These are phyloP conservation scores for Liparis tanakae DNA, from an alignment of 2,797 vertebrate species.

Conservation along the genomic window DNA sequence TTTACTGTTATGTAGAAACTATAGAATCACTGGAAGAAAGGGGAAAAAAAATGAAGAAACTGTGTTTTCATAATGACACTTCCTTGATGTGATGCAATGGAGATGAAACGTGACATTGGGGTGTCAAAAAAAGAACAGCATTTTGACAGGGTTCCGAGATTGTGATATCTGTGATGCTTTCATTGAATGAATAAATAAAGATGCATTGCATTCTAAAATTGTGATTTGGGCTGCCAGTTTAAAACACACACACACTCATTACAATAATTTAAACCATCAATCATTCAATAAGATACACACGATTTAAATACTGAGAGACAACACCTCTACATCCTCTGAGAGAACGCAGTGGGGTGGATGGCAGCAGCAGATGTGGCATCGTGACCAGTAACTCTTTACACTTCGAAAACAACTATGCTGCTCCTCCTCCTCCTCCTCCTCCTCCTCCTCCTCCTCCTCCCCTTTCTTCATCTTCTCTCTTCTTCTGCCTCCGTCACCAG, in stretches of 20 bases:
- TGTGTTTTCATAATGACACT: neutral
- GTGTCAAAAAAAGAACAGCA: no score
- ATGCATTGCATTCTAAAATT: conserved; percentile 3
- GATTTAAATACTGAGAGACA: conserved; percentile 1
- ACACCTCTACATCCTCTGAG: conserved; percentile 20
- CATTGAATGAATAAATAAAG: neutral
- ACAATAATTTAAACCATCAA: conserved; percentile 27
- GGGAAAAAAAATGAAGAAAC: no score
- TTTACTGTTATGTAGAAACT: neutral
- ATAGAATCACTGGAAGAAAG: neutral
- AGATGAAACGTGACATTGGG: no score
- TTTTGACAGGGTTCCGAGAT: neutral
- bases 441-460: conserved; percentile 38
- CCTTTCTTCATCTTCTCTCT: conserved; percentile 48
- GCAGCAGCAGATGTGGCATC: conserved; percentile 60
- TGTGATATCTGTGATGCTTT: neutral
- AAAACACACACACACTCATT: conserved; percentile 4
- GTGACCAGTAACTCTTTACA: conserved; percentile 66
- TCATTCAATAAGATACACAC: conserved; percentile 9
- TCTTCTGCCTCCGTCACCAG: conserved; percentile 67
- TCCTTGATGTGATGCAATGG: neutral
- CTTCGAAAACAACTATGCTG: conserved; percentile 53
- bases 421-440: conserved; percentile 46
- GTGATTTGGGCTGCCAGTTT: conserved; percentile 6
- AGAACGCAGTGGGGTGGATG: conserved; percentile 41